Evolutionary conservation across 2,888 invertebrate genomes (phyloP), one percentile per base, ranked within the genome.

Genomic region (Plagiodera versicolora): DNA sequence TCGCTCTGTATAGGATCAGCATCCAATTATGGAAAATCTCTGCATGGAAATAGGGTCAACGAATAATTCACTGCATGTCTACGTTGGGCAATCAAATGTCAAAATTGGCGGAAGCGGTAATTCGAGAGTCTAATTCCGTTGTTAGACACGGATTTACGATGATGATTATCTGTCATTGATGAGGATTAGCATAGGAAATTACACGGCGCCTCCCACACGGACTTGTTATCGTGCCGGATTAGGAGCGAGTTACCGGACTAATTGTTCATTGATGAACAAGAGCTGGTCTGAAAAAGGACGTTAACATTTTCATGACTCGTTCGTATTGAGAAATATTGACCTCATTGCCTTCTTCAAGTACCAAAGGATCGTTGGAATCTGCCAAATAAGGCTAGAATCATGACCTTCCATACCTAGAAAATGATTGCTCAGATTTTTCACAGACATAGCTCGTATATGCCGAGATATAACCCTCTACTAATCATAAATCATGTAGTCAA

Each of bases 151-250:
- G 14, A 32, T 11, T 39, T 39, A 14, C 14, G n/a, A 14, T 3
- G n/a, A 14, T 3, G 39, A 39, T 39, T 10, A 55, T 58, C 32
- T 54, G 52, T 35, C 20, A 53, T 53, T 49, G 54, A 53, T 49
- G 24, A 19, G 20, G 32, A 61, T 61, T 61, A 58, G 61, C 61
- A 61, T 61, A 47, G 50, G 47, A 51, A 61, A 61, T 61, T 61
- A 51, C 49, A 44, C 19, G 51, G 17, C 11, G 11, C 50, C 57
- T 61, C 58, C 58, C 61, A 61, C 61, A 54, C 24, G n/a, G 24
- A 11, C 19, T 46, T 10, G 50, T 54, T 58, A 53, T 55, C 24
- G 44, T 58, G 55, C 55, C 39, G 47, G 14, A 39, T 39, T 39
- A 2, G 14, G n/a, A 39, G n/a, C 2, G n/a, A 14, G 1, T 14